A percentile compares a stretch with the other conserved stretches of the same genome.
phyloP scores from a whole-genome alignment of 1,140 invertebrate genomes.

The Neodiprion pinetum region DNA sequence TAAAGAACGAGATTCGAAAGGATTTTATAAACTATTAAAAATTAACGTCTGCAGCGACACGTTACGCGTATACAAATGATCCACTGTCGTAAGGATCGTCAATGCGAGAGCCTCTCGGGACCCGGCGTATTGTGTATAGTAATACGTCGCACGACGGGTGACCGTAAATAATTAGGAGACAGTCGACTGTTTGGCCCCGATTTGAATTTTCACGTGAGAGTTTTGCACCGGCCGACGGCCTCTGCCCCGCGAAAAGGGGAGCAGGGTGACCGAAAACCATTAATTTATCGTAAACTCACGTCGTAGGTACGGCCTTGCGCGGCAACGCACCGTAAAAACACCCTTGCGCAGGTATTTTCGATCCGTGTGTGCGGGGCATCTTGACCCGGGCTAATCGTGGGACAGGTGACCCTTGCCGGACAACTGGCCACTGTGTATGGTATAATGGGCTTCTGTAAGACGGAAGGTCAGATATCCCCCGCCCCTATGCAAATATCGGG shows the following conservation, averaged over 20 bases:
- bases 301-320: constrained; percentile 27
- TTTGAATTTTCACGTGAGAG: constrained; percentile 38
- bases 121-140: constrained; percentile 1
- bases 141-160: constrained; percentile 27
- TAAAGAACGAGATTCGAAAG: no score
- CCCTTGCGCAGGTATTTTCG: no score
- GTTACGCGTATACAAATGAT: no score
- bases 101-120: no score
- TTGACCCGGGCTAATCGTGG: constrained; percentile 57
- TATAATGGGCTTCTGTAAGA: constrained; percentile 23
- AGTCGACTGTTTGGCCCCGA: constrained; percentile 26
- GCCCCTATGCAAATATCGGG: constrained; percentile 46
- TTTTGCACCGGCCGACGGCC: constrained; percentile 22
- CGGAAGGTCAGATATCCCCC: constrained; percentile 28
- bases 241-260: background rate
- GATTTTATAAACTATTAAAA: no score
- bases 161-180: constrained; percentile 46
- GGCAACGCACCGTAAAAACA: constrained; percentile 16
- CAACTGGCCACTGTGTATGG: constrained; percentile 9
- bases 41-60: no score
- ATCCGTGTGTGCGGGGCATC: constrained; percentile 29
- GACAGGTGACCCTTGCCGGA: constrained; percentile 52
- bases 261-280: constrained; percentile 42
- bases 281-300: constrained; percentile 53
- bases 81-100: no score